A percentile compares a stretch with the other conserved stretches of the same genome.
These are phyloP conservation scores for Pitangus sulphuratus DNA, from an alignment of 2,797 vertebrate species.

Conservation along the genomic window DNA sequence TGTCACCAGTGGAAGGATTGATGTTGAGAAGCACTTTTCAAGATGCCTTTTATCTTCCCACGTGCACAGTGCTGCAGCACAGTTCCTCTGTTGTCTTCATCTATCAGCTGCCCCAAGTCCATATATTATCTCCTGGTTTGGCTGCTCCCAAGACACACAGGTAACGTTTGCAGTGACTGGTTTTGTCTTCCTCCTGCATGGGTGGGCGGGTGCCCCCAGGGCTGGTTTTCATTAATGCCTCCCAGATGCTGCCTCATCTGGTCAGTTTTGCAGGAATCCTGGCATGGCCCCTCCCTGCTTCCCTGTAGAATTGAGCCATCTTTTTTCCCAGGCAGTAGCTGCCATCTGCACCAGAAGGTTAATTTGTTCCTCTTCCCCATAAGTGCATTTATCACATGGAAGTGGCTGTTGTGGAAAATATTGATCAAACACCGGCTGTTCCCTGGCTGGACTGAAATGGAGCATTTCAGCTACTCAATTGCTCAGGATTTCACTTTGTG, in stretches of 20 bases:
- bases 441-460: conserved; percentile 62
- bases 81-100: not conserved
- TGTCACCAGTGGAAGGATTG: conserved; percentile 52
- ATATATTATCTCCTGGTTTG: not conserved
- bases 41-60: conserved; percentile 57
- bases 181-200: not conserved
- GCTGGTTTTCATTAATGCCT: not conserved
- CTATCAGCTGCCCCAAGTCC: conserved; percentile 42
- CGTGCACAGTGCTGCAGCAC: not conserved
- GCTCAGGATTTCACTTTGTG: not conserved
- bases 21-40: not conserved
- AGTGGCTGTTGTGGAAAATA: conserved; percentile 79
- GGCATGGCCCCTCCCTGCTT: not conserved
- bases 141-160: not conserved
- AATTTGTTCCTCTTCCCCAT: conserved; percentile 74
- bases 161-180: not conserved
- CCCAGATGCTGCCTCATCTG: not conserved
- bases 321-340: conserved; percentile 71
- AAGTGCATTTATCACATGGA: conserved; percentile 78
- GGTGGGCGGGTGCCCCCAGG: not conserved
- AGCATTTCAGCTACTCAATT: conserved; percentile 44
- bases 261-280: not conserved
- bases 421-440: conserved; percentile 74
- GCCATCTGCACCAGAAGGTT: conserved; percentile 73
- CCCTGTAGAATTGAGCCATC: conserved; percentile 74